Base-by-base conservation (phyloP, 2,888 invertebrate species). In the Agrotis segetum region DNA sequence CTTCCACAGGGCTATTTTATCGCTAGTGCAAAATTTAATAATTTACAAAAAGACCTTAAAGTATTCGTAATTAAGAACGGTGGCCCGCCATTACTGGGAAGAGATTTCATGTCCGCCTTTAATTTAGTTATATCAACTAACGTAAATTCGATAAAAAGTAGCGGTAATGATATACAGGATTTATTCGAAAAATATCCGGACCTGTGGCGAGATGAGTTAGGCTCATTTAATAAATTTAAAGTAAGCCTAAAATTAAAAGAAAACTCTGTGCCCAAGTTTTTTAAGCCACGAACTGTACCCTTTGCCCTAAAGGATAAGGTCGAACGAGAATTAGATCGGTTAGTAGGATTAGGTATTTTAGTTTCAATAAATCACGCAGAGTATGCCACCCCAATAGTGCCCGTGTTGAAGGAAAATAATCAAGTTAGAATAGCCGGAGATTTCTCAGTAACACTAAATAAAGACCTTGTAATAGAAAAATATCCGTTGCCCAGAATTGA, bases 381-480 rank as follows among this genome's bases (percentile, higher is more conserved):
- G 16, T 52, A 52, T 7, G 52, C 21, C 21, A 52, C 21, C 7
- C 55, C 65, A 19, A 65, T 65, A 47, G 65, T 65, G 5, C 65
- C 55, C 7, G 55, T 65, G 4, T 47, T 65, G 14, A 65, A 56
- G 19, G 47, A 65, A 19, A 65, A 56, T 14, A 47, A 47, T 11
- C 6, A n/a, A n/a, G 55, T 34, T 7, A 34, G 34, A 34, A 34
- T 34, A 34, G 34, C 34, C 34, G 34, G 34, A 34, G 34, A 34
- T 6, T 34, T 34, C 34, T 66, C 65, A 7, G 56, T 66, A 1
- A 66, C 65, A 13, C 21, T 66, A 0, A 66, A 66, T 19, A 56
- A 47, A 49, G 65, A 66, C 34, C 65, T 65, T 1, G 13, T 66
- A 16, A 65, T 65, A 5, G 64, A 55, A 3, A 65, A 65, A 46